These are phyloP conservation scores for Calameuta pallipes DNA, from an alignment of 2,888 invertebrate species.

Conservation along the genomic window DNA sequence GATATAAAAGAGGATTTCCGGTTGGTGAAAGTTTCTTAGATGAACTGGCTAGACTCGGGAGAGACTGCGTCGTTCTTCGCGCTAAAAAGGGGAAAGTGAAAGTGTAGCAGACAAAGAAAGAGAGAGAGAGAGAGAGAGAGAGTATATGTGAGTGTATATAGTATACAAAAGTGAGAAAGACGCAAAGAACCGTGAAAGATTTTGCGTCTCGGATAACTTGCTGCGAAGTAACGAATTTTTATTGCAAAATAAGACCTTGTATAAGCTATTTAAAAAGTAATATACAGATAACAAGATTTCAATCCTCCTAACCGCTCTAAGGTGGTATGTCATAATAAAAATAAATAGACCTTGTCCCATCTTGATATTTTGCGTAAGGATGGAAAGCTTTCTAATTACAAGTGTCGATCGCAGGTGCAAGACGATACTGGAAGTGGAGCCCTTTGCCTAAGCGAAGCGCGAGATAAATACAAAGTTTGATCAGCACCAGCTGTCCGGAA, in stretches of 20 bases:
- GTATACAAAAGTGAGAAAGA: background rate
- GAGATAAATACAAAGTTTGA: background rate
- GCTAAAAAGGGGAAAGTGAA: constrained; percentile 47
- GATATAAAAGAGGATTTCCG: constrained; percentile 35
- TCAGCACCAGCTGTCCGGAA: constrained; percentile 38
- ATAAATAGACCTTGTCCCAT: background rate
- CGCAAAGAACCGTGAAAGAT: background rate
- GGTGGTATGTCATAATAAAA: background rate
- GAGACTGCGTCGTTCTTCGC: constrained; percentile 52
- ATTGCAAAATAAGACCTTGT: background rate
- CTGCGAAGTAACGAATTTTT: background rate
- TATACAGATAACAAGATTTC: background rate
- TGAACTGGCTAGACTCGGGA: constrained; percentile 51
- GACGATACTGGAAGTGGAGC: background rate
- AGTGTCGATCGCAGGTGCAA: background rate
- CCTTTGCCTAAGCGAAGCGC: background rate
- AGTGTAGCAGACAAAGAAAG: constrained; percentile 38
- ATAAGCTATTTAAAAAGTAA: background rate
- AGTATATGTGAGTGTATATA: background rate
- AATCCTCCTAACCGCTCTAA: background rate
- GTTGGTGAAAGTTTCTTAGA: constrained; percentile 52
- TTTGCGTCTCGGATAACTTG: background rate
- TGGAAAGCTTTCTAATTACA: background rate
- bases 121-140: constrained; percentile 16
- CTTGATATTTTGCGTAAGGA: background rate